Evolutionary conservation across 92 coral and sea anemone species (phyloP).

Genomic region (Bergia puertoricense): DNA sequence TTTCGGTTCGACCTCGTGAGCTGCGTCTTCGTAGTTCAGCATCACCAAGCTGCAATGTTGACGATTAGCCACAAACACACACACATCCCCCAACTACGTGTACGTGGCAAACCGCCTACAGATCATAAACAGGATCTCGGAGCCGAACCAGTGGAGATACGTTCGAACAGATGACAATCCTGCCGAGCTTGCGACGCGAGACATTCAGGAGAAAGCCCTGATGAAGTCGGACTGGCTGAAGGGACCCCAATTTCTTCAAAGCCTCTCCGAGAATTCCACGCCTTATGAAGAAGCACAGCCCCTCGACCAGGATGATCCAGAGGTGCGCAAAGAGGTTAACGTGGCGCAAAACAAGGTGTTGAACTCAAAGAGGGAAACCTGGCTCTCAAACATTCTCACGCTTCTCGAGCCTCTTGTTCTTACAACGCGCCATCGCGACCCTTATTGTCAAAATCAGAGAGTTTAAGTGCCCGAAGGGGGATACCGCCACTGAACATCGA

Average conservation of each 20-base stretch:
- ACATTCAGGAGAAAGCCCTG: not conserved
- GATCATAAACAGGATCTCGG: constrained; percentile 26
- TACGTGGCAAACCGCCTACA: constrained; percentile 52
- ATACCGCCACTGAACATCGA: not conserved
- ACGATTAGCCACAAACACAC: not conserved
- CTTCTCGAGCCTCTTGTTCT: not conserved
- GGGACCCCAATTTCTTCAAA: not conserved
- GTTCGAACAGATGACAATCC: constrained; percentile 36
- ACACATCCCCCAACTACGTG: constrained; percentile 38
- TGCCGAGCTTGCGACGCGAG: constrained; percentile 52
- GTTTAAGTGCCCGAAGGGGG: not conserved
- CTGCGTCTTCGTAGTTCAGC: no score
- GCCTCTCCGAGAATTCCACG: not conserved
- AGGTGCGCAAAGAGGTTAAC: not conserved
- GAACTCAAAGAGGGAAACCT: no score
- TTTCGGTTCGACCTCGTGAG: no score
- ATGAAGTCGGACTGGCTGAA: constrained; percentile 37
- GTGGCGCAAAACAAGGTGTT: not conserved
- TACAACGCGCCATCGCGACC: not conserved
- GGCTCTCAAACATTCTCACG: not conserved
- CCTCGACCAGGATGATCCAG: not conserved
- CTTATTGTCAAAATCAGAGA: not conserved
- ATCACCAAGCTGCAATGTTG: no score
- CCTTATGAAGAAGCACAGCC: not conserved
- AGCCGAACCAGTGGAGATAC: constrained; percentile 44